These are phyloP conservation scores for Chrysotoxum bicinctum DNA, from an alignment of 2,888 invertebrate species.

Conservation along the genomic window DNA sequence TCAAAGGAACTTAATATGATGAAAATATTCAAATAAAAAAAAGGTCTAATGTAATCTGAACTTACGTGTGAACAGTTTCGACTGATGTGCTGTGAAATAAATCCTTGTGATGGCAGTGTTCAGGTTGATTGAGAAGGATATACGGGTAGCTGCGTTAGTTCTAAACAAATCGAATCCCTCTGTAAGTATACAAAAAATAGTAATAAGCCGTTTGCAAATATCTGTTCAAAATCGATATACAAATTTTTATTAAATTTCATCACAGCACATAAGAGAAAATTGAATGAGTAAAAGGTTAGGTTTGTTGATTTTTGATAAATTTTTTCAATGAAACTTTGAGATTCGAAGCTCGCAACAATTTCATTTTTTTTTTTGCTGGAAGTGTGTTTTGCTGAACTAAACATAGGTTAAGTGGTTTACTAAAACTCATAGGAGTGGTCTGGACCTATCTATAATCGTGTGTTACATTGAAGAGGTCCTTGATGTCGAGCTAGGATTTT, in stretches of 20 bases:
- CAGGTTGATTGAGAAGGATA: constrained; percentile 47
- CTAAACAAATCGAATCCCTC: not conserved
- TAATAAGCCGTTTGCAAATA: constrained; percentile 3
- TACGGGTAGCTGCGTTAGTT: constrained; percentile 10
- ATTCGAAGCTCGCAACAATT: not conserved
- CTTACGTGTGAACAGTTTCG: constrained; percentile 63
- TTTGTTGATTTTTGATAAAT: not conserved
- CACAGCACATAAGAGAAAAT: no score
- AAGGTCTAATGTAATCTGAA: constrained; percentile 52
- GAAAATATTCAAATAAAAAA: not conserved
- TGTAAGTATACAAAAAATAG: constrained; percentile 43
- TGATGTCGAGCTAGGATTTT: not conserved
- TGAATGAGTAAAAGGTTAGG: not conserved
- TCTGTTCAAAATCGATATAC: not conserved
- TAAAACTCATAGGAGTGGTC: not conserved
- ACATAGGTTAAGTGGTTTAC: constrained; percentile 45
- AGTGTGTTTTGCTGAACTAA: constrained; percentile 57
- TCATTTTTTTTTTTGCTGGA: constrained; percentile 33
- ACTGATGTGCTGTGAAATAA: constrained; percentile 43
- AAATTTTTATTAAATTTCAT: not conserved
- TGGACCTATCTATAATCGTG: not conserved
- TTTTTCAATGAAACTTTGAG: no score
- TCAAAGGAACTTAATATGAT: not conserved
- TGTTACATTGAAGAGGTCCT: not conserved
- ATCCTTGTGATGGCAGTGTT: constrained; percentile 49